Conservation (phyloP, 2,888 invertebrate genomes). For the Chloroclystis v-ata region DNA sequence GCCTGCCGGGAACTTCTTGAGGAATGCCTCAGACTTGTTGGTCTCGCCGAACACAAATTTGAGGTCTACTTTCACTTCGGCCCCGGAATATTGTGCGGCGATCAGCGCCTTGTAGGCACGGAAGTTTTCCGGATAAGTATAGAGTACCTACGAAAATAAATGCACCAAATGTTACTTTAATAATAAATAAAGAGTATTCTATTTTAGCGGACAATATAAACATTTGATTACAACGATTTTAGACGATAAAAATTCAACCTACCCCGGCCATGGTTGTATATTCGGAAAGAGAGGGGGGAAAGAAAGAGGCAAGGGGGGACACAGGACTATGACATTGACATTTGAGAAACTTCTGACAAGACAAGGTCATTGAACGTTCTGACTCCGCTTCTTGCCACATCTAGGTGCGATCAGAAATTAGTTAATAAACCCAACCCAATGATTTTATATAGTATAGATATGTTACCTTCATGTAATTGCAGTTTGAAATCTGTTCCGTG, state of each 20-base stretch:
- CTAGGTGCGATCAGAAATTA: too few relatives aligned
- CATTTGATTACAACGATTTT: slow-evolving; percentile 55
- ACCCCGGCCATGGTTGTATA: slow-evolving; percentile 84
- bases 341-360: slow-evolving; percentile 26
- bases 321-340: slow-evolving; percentile 32
- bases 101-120: slow-evolving; percentile 98
- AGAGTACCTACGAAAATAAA: slow-evolving; percentile 90
- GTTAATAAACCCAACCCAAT: too few relatives aligned
- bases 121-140: slow-evolving; percentile 99
- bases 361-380: slow-evolving; percentile 7
- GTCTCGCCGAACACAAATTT: slow-evolving; percentile 96
- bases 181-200: slow-evolving; percentile 23
- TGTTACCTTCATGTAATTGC: too few relatives aligned
- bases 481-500: too few relatives aligned
- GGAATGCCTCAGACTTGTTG: slow-evolving; percentile 90
- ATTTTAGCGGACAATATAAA: slow-evolving; percentile 25
- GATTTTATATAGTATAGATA: too few relatives aligned
- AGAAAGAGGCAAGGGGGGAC: slow-evolving; percentile 25
- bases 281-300: slow-evolving; percentile 62
- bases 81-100: slow-evolving; percentile 97
- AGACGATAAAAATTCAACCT: slow-evolving; percentile 64
- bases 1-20: slow-evolving; percentile 97
- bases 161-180: slow-evolving; percentile 27
- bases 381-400: too few relatives aligned
- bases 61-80: slow-evolving; percentile 87